Evolutionary conservation across 2,888 invertebrate genomes (phyloP), one percentile per base, ranked within the genome.

Genomic region (Seira ritae): DNA sequence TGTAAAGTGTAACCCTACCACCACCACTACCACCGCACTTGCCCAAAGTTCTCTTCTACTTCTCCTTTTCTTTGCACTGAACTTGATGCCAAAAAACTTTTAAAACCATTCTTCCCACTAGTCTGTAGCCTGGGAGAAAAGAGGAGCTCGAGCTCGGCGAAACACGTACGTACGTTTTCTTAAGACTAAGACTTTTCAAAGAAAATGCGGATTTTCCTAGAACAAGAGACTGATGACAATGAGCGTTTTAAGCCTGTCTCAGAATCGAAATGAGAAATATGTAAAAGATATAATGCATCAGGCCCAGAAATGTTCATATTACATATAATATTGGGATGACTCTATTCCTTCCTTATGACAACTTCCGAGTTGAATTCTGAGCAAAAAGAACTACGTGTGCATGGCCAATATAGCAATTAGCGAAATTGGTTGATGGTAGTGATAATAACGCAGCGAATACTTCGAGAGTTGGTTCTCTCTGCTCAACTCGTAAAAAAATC

Each of bases 331-430:
- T 31, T 31, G 8, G 31, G 31, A 31, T 31, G 31, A 31, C 31
- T 31, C 31, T 31, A 31, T 8, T 31, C 8, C 3, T 31, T 8
- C 31, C 31, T 8, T 31, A 31, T 31, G 31, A 31, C 31, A 31
- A 31, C 8, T 31, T 31, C 31, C 31, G 31, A 31, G 31, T 8
- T 31, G 31, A 31, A 50, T 50, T 8, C 17, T 50, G 12, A 50
- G 50, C 12, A n/a, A 12, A 50, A 50, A n/a, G 17, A n/a, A 50
- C n/a, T n/a, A 50, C 12, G 50, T 12, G 12, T n/a, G 65, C 82
- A 79, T 69, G 83, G 78, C 73, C 77, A 84, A 84, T 80, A 84
- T 70, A 80, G 79, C 84, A 84, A 84, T 84, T 84, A 84, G 71
- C 74, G 67, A 80, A 84, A 84, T 84, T 80, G 84, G 75, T 24